A percentile compares a stretch with the other conserved stretches of the same genome.
phyloP scores from a whole-genome alignment of 2,797 vertebrate genomes.

The Gobionotothen gibberifrons region DNA sequence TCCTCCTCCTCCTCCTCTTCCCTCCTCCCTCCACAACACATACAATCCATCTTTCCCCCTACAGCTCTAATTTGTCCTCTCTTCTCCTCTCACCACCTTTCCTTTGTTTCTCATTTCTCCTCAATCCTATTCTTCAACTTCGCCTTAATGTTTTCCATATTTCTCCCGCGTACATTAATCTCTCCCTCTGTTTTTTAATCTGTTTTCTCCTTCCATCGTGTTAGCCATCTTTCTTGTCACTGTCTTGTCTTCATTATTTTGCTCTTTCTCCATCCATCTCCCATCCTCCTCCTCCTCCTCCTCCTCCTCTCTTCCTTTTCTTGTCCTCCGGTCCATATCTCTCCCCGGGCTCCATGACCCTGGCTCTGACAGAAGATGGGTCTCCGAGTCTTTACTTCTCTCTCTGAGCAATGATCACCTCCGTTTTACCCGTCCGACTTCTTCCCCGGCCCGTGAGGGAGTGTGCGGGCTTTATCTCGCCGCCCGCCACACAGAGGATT shows the following conservation, averaged over 20 bases:
- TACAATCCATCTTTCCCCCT: conserved; percentile 19
- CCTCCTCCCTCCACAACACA: background rate
- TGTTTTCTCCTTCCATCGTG: conserved; percentile 2
- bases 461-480: conserved; percentile 74
- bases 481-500: conserved; percentile 72
- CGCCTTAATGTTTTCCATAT: background rate
- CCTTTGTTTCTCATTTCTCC: background rate
- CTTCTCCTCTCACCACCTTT: background rate
- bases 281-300: conserved; percentile 9
- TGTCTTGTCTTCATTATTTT: conserved; percentile 10
- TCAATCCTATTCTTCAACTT: background rate
- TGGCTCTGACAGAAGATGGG: conserved; percentile 66
- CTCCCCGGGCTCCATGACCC: conserved; percentile 41
- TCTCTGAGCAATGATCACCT: conserved; percentile 68
- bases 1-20: background rate
- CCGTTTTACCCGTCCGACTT: conserved; percentile 59
- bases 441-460: conserved; percentile 53
- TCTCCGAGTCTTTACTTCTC: conserved; percentile 25
- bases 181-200: background rate
- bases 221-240: conserved; percentile 20
- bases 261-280: conserved; percentile 25
- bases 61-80: conserved; percentile 21
- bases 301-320: conserved; percentile 13
- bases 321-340: conserved; percentile 27
- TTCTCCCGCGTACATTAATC: background rate